phyloP scores from a whole-genome alignment of 2,797 vertebrate species.

The Manis javanica region DNA sequence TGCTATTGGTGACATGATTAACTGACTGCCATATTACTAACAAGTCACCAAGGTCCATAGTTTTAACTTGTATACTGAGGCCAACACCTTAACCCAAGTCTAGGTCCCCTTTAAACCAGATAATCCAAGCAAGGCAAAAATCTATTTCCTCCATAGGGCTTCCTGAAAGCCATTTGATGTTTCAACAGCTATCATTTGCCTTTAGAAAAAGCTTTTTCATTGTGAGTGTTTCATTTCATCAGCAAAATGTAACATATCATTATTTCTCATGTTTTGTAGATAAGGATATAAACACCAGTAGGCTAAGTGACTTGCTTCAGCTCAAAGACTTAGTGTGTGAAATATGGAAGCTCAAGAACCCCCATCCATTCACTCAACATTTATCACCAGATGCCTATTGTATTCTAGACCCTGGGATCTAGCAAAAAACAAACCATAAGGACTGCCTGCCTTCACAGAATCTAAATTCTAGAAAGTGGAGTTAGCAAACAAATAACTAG shows the following conservation, averaged over 20 bases:
- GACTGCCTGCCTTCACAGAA: background rate
- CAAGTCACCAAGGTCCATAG: background rate
- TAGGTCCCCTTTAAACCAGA: background rate
- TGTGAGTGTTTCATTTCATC: background rate
- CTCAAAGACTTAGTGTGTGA: background rate
- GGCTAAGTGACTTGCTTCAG: background rate
- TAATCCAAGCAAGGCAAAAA: background rate
- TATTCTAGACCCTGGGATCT: background rate
- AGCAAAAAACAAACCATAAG: background rate
- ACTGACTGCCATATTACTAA: background rate
- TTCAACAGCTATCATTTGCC: background rate
- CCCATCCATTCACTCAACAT: background rate
- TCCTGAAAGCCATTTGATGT: background rate
- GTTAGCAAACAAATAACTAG: background rate
- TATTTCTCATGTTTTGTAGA: background rate
- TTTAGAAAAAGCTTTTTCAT: slow-evolving; percentile 1
- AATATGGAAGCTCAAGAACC: background rate
- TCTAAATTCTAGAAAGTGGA: background rate
- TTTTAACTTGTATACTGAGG: background rate
- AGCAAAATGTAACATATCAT: background rate
- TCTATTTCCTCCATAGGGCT: background rate
- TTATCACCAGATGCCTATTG: background rate
- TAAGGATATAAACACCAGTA: slow-evolving; percentile 1
- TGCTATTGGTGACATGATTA: background rate
- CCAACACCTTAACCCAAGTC: background rate